These are phyloP conservation scores for Maconellicoccus hirsutus DNA, from an alignment of 1,140 invertebrate genomes.

Conservation along the genomic window DNA sequence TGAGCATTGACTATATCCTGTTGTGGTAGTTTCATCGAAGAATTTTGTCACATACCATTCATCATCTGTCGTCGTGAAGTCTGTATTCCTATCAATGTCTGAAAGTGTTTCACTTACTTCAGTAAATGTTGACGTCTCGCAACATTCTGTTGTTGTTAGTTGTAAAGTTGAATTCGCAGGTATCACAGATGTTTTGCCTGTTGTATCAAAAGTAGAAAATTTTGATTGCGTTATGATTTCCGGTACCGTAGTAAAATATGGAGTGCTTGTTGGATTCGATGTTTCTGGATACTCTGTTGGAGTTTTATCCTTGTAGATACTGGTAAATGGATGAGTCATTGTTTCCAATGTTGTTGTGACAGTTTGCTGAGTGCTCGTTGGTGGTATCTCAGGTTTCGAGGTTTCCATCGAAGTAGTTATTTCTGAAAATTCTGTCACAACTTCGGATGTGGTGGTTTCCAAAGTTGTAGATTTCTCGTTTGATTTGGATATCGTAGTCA, in stretches of 20 bases:
- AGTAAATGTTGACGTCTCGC: background rate
- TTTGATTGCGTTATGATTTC: background rate
- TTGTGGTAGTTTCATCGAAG: slow-evolving; percentile 14
- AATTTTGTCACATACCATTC: slow-evolving; percentile 10
- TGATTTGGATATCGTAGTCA: background rate
- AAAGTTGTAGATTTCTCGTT: background rate
- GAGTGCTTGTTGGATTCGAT: background rate
- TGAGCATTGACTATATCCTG: slow-evolving; percentile 42
- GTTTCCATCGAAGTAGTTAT: background rate
- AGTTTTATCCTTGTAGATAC: background rate
- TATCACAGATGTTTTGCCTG: background rate
- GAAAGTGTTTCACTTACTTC: background rate
- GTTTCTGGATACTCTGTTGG: background rate
- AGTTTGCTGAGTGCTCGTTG: background rate
- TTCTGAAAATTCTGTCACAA: background rate
- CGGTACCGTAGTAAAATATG: background rate
- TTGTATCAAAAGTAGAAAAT: slow-evolving; percentile 10
- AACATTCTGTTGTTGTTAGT: background rate
- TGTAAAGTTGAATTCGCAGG: background rate
- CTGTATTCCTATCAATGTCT: background rate
- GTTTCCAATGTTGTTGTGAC: background rate
- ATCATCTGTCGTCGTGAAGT: background rate
- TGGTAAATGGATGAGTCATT: background rate
- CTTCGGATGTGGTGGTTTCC: background rate
- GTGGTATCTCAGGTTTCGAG: background rate